phyloP scores from a whole-genome alignment of 2,113 vertebrate species.

The Syngnathus scovelli region DNA sequence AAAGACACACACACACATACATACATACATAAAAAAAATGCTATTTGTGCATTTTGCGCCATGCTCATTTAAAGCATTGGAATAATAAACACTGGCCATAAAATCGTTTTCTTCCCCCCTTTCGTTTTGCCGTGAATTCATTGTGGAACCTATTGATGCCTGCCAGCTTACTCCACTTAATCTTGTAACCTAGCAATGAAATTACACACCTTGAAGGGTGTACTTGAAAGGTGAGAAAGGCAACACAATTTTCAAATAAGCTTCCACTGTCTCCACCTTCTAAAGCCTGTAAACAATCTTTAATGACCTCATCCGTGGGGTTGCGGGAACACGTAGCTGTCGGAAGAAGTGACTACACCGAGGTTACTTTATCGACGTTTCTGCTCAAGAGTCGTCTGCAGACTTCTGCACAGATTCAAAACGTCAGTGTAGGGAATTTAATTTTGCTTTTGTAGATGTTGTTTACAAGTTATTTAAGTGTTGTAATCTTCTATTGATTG shows the following conservation, averaged over 20 bases:
- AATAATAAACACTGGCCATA: not conserved
- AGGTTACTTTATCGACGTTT: too few relatives aligned
- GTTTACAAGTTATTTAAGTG: too few relatives aligned
- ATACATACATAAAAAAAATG: not conserved
- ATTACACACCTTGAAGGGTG: not conserved
- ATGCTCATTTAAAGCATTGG: constrained; percentile 6
- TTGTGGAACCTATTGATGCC: constrained; percentile 12
- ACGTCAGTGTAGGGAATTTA: too few relatives aligned
- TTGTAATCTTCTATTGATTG: too few relatives aligned
- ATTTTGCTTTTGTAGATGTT: too few relatives aligned
- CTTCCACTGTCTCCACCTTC: constrained; percentile 1
- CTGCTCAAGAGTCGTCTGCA: not conserved
- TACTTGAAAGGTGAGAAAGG: not conserved
- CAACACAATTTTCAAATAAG: not conserved
- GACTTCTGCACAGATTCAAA: not conserved
- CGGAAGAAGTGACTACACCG: not conserved
- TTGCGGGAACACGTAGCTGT: not conserved
- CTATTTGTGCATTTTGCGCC: constrained; percentile 21
- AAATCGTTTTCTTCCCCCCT: constrained; percentile 6
- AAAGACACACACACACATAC: too few relatives aligned
- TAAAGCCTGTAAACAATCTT: not conserved
- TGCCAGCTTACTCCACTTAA: not conserved
- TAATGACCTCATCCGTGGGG: not conserved
- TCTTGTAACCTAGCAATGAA: not conserved
- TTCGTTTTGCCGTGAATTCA: constrained; percentile 35